Base-by-base conservation (phyloP, 2,113 vertebrate genomes). In the Tetrax tetrax region DNA sequence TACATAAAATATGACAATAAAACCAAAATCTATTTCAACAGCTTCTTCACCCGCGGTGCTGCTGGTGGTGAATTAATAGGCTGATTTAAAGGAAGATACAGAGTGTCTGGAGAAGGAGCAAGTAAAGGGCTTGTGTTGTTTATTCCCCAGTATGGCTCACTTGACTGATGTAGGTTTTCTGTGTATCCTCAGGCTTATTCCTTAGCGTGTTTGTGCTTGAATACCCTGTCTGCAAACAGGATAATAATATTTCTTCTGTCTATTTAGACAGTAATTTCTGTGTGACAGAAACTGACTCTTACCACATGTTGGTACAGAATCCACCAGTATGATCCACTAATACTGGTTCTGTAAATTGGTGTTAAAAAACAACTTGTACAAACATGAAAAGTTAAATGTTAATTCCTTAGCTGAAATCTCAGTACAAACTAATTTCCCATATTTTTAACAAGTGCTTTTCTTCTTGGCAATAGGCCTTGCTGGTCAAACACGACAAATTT, bases 241-340 rank as follows among this genome's bases (percentile, higher is more conserved):
- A 87, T 92, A 71, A 82, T 64, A 87, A 50, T 84, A 92, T 87
- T 95, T 93, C 43, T 83, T 61, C 68, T 95, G 47, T 93, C 82
- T 96, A 8, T 63, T 91, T 90, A 71, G 79, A 53, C 6, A 5
- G 27, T 80, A 87, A 94, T 86, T 93, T 92, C 53, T 51, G 6
- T 71, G 76, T 74, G 72, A 82, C 72, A 87, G 80, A 83, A 89
- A 53, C 22, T 87, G 72, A 38, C 11, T 93, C 64, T 84, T 76
- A 19, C 0, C 8, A 54, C 77, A 8, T 78, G 83, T 84, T 71
- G 50, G 48, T 87, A 38, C 86, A 84, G 83, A 89, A 81, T 51
- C 60, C 69, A 70, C 66, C 4, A 2, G 21, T 59, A 31, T 43
- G 33, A 83, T 61, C 85, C 68, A 37, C 23, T 65, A 38, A 41